Percentiles rank a stretch among this genome's conserved stretches.
Conservation (phyloP, 1,140 invertebrate genomes). For the Theocolax elegans region DNA sequence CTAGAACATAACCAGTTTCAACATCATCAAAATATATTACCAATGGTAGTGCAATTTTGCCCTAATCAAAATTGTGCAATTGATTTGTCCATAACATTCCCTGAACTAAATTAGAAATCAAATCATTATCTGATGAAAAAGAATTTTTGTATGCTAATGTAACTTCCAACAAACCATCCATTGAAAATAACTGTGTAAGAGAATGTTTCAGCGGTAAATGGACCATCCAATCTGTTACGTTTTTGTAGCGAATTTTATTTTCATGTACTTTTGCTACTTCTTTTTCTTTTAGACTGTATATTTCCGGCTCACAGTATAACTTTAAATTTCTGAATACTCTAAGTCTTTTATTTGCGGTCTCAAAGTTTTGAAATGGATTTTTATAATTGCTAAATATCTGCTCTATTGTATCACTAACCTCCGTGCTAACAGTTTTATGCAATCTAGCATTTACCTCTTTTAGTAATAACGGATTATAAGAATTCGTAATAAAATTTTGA, state of each 20-base stretch:
- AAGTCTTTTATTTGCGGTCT: neutral
- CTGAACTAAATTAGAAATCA: constrained; percentile 31
- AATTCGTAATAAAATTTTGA: neutral
- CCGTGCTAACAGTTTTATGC: neutral
- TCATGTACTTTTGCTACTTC: neutral
- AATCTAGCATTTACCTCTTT: neutral
- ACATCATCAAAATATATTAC: constrained; percentile 45
- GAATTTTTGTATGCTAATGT: constrained; percentile 1
- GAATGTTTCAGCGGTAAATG: neutral
- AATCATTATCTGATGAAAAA: neutral
- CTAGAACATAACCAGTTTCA: constrained; percentile 36
- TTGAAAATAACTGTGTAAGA: neutral
- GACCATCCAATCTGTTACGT: neutral
- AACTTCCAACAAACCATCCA: constrained; percentile 7
- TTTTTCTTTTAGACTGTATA: neutral
- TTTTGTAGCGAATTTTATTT: neutral
- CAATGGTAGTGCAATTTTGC: constrained; percentile 41
- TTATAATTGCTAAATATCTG: neutral
- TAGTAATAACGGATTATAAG: neutral
- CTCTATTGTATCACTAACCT: neutral
- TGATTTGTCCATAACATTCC: constrained; percentile 13
- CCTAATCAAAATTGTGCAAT: constrained; percentile 8
- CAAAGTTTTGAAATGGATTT: neutral
- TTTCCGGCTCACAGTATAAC: neutral
- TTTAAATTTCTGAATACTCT: neutral